Percentiles rank a stretch among this genome's conserved stretches.
Evolutionary conservation across 2,113 vertebrate species (phyloP).

Genomic region (Lophura nycthemera): DNA sequence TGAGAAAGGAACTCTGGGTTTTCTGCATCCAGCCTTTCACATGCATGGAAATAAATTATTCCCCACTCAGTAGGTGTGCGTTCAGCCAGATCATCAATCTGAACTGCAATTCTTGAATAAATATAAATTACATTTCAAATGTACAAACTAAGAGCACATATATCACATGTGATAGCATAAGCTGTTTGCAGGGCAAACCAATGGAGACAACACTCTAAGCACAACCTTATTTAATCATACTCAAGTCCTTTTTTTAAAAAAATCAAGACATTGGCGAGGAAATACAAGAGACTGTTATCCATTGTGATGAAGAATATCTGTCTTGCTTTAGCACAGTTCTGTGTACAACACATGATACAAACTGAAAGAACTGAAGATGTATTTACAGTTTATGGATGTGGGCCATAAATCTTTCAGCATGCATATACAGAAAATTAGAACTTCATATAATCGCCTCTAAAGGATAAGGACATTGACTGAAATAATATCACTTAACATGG

Average conservation of each 20-base stretch:
- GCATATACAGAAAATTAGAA: neutral
- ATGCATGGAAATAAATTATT: too few species aligned
- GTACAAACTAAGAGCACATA: neutral
- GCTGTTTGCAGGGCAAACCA: neutral
- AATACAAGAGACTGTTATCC: neutral
- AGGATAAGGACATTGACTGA: neutral
- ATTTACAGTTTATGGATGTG: neutral
- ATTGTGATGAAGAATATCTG: neutral
- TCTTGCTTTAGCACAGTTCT: neutral
- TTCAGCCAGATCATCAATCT: neutral
- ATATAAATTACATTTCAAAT: neutral
- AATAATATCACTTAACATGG: neutral
- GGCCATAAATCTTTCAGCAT: neutral
- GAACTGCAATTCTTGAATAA: neutral
- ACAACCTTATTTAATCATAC: neutral
- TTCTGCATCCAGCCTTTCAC: too few species aligned
- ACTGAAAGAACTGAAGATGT: neutral
- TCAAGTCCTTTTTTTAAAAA: neutral
- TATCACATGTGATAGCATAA: neutral
- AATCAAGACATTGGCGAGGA: neutral
- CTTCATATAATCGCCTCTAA: neutral
- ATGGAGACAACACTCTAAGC: neutral
- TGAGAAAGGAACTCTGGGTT: too few species aligned
- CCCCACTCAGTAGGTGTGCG: too few species aligned
- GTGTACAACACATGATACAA: neutral